Conservation (phyloP, 2,888 invertebrate genomes). For the Meloe dianella region DNA sequence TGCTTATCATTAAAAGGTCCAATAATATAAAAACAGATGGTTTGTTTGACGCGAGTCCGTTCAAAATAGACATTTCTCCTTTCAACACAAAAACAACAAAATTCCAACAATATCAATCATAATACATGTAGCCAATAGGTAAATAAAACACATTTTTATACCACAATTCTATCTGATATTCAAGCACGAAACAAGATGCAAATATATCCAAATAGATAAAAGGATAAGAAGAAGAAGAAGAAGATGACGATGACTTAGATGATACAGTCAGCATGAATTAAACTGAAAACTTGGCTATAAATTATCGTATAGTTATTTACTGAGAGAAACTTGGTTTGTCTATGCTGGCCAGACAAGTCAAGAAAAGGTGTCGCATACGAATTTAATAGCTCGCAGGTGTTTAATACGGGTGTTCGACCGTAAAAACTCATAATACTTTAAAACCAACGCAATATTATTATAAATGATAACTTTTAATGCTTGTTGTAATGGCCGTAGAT, state of each 20-base stretch:
- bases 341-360: slow-evolving; percentile 46
- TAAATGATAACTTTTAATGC: slow-evolving; percentile 49
- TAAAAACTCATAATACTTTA: slow-evolving; percentile 52
- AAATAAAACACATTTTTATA: slow-evolving; percentile 24
- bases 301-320: slow-evolving; percentile 46
- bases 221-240: slow-evolving; percentile 37
- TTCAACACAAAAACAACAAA: background rate
- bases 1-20: slow-evolving; percentile 48
- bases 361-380: slow-evolving; percentile 44
- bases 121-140: background rate
- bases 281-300: slow-evolving; percentile 47
- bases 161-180: slow-evolving; percentile 48
- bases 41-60: slow-evolving; percentile 49
- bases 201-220: slow-evolving; percentile 20
- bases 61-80: slow-evolving; percentile 8
- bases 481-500: slow-evolving; percentile 41
- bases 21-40: slow-evolving; percentile 51
- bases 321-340: slow-evolving; percentile 39
- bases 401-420: slow-evolving; percentile 46
- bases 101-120: slow-evolving; percentile 9
- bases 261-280: slow-evolving; percentile 45
- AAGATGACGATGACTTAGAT: background rate
- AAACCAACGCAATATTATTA: slow-evolving; percentile 51
- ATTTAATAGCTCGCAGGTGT: slow-evolving; percentile 50
- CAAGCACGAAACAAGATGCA: slow-evolving; percentile 46